phyloP scores from a whole-genome alignment of 2,113 vertebrate species.

The Ceyx cyanopectus region DNA sequence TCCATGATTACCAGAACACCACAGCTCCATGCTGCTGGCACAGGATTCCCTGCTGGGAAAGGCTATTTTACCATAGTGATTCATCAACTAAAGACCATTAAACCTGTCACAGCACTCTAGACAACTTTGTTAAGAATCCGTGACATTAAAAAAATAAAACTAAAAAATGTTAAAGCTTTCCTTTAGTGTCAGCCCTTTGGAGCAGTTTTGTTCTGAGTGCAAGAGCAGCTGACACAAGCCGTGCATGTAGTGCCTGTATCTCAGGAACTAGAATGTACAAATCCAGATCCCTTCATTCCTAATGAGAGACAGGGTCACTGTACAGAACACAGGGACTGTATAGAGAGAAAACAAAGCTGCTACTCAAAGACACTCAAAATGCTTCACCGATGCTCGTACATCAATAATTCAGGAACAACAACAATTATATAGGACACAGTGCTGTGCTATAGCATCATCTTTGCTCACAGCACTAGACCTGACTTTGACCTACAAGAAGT shows the following conservation, averaged over 20 bases:
- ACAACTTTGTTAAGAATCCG: neutral
- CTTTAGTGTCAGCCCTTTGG: neutral
- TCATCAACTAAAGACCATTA: constrained; percentile 22
- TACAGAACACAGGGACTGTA: neutral
- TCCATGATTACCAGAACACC: neutral
- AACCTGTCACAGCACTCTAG: neutral
- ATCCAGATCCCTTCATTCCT: neutral
- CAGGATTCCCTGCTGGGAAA: constrained; percentile 1
- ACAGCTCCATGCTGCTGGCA: neutral
- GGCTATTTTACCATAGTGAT: neutral
- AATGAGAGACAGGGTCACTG: neutral
- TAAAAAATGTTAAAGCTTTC: neutral
- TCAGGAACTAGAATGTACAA: neutral
- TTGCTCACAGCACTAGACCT: neutral
- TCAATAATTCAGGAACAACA: neutral
- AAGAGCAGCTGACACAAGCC: neutral
- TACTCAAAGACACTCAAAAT: neutral
- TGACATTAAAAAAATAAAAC: neutral
- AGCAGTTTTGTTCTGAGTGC: neutral
- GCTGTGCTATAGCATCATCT: neutral
- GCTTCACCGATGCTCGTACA: neutral
- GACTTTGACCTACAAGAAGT: neutral
- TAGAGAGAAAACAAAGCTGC: neutral
- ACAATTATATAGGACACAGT: neutral
- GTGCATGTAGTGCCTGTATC: neutral